Percentiles rank a stretch among this genome's conserved stretches.
Evolutionary conservation across 2,888 invertebrate genomes (phyloP).

Genomic region (Drosophila aldrichi): DNA sequence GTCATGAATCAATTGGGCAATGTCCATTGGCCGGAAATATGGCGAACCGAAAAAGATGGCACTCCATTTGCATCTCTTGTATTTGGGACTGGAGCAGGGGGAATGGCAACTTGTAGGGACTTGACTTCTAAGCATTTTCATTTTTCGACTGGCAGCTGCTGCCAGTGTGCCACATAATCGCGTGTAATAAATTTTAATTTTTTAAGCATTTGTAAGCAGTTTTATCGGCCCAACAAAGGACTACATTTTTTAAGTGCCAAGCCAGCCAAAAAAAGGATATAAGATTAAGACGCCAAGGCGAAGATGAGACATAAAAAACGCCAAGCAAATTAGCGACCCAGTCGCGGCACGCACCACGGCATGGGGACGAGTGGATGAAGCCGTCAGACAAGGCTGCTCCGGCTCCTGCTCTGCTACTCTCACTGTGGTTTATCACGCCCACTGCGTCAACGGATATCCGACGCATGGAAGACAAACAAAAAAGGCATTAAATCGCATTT

Average conservation of each 20-base stretch:
- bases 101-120: not conserved
- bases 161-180: conserved; percentile 63
- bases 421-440: conserved; percentile 76
- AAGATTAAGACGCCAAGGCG: conserved; percentile 74
- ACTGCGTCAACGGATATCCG: conserved; percentile 76
- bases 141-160: not conserved
- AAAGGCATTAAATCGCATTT: conserved; percentile 83
- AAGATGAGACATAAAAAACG: conserved; percentile 71
- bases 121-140: conserved; percentile 15
- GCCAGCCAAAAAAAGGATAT: conserved; percentile 71
- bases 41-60: conserved; percentile 60
- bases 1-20: conserved; percentile 80
- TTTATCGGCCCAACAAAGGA: conserved; percentile 79
- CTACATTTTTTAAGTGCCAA: conserved; percentile 75
- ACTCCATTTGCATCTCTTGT: conserved; percentile 64
- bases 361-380: conserved; percentile 24
- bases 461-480: conserved; percentile 82
- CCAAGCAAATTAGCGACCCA: conserved; percentile 75
- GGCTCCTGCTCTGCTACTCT: conserved; percentile 14
- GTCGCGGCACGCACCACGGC: conserved; percentile 4
- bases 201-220: conserved; percentile 82
- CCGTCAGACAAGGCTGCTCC: conserved; percentile 24
- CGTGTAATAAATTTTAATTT: conserved; percentile 83
- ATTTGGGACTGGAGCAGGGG: not conserved
- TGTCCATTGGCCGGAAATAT: conserved; percentile 75